Evolutionary conservation across 2,797 vertebrate genomes (phyloP), one percentile per base, ranked within the genome.

Genomic region (Clarias platycephalus): DNA sequence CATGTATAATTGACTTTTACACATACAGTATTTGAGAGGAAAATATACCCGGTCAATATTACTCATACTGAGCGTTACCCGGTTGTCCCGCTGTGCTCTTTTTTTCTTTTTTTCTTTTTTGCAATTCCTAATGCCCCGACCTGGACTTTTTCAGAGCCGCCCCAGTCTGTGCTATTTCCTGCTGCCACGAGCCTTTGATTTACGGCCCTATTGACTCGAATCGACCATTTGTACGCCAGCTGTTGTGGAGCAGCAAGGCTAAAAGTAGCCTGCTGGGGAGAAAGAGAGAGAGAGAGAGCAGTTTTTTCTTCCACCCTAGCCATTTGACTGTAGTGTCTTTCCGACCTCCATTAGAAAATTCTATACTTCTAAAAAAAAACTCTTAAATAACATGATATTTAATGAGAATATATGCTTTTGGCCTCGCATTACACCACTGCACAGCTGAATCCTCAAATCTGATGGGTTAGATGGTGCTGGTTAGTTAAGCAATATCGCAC

Each of bases 91-190:
- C 88, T 84, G 92, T 18, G 90, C 85, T 89, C 88, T 90, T 92
- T 68, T 92, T 71, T 94, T 93, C 13, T 49, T 89, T 89, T 92
- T 60, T 93, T 90, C 92, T 80, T 91, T 60, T 93, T 92, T 89
- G 83, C 88, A 81, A 88, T 89, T 85, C 88, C 89, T 89, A 93
- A 92, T 89, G 88, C 89, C 83, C 88, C 90, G 90, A 88, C 88
- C 90, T 88, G 86, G 90, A 85, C 62, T 91, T 89, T 92, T 90
- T 92, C 90, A 91, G 90, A 91, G 90, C 91, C 89, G 91, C 91
- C 84, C 86, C 74, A 80, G 90, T 91, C 91, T 92, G 84, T 88
- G 89, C 80, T 5, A 91, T 91, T 91, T 92, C 91, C 87, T 87
- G 88, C 89, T 86, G 84, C 80, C 84, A 84, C 62, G 84, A 83